Evolutionary conservation across 2,113 vertebrate genomes (phyloP).

Genomic region (Pterocles orientalis): DNA sequence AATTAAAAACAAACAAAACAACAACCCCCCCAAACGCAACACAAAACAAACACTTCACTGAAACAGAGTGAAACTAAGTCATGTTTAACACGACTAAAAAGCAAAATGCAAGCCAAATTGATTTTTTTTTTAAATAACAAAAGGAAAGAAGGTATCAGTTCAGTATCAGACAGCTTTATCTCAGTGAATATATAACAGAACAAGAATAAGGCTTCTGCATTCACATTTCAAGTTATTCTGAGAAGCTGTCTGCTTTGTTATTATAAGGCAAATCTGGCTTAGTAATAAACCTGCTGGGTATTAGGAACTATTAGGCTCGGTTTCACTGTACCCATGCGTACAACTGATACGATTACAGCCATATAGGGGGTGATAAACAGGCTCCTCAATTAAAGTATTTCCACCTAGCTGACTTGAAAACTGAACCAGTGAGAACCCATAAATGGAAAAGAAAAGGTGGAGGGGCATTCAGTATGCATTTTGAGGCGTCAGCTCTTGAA

Average conservation of each 20-base stretch:
- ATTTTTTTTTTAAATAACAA: neutral
- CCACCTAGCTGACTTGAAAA: neutral
- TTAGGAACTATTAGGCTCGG: neutral
- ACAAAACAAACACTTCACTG: neutral
- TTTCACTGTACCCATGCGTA: neutral
- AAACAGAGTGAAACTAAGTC: neutral
- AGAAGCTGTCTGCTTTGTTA: neutral
- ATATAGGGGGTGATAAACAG: neutral
- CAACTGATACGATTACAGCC: neutral
- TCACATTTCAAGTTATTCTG: neutral
- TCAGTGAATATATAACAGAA: neutral
- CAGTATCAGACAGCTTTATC: neutral
- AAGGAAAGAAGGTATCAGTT: neutral
- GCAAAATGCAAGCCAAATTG: neutral
- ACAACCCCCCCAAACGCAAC: neutral
- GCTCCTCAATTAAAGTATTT: neutral
- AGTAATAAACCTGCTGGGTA: neutral
- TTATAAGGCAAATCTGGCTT: neutral
- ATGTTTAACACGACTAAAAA: neutral
- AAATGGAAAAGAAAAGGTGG: neutral
- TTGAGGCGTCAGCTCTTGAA: neutral
- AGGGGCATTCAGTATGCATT: neutral
- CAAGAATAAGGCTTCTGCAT: neutral
- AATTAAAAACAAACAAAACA: neutral
- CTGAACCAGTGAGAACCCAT: rapidly evolving